Evolutionary conservation across 2,797 vertebrate species (phyloP).

Genomic region (Enteromius viviparus): DNA sequence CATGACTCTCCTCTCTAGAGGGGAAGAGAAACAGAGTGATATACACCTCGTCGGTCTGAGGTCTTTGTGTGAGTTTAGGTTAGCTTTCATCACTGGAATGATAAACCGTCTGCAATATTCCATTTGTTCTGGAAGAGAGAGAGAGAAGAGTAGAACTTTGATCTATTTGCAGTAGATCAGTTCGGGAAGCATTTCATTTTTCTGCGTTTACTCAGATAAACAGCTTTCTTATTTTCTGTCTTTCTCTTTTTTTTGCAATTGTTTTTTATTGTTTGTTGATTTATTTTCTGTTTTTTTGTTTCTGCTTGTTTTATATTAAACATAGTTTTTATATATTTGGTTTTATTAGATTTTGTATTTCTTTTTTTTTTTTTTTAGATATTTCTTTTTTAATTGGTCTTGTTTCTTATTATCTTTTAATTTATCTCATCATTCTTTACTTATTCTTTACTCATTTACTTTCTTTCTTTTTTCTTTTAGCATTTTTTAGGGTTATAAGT

Average conservation of each 20-base stretch:
- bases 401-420: neutral
- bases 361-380: neutral
- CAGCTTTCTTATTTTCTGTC: constrained; percentile 17
- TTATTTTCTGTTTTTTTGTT: neutral
- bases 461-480: neutral
- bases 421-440: neutral
- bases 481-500: neutral
- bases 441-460: too few relatives aligned
- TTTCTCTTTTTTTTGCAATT: neutral
- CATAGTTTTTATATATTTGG: neutral
- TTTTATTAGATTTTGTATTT: neutral
- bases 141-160: constrained; percentile 25
- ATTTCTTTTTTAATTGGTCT: neutral
- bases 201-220: constrained; percentile 18
- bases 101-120: constrained; percentile 42
- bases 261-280: neutral
- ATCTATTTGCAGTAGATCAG: constrained; percentile 35
- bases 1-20: constrained; percentile 29
- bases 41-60: constrained; percentile 26
- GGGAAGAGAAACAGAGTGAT: constrained; percentile 44
- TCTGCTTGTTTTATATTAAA: neutral
- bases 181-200: constrained; percentile 40
- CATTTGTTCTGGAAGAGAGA: constrained; percentile 30
- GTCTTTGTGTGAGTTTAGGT: constrained; percentile 45
- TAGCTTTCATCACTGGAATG: constrained; percentile 44